Evolutionary conservation across 53 echinoderm and acorn worm species (phyloP).

Genomic region (Arbacia lixula): DNA sequence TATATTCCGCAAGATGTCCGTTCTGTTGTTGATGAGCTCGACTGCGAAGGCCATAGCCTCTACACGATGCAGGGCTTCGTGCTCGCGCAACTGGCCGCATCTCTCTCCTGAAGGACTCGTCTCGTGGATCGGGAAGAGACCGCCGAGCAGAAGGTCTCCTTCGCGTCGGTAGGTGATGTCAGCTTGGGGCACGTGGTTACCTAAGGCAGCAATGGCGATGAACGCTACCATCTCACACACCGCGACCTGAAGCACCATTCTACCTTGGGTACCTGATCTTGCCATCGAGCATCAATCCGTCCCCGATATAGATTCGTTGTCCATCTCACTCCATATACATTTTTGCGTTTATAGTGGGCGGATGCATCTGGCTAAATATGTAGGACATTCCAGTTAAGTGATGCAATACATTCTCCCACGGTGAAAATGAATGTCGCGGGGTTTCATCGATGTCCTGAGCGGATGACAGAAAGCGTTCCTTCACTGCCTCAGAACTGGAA

Average conservation of each 20-base stretch:
- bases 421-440: too few species aligned
- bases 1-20: conserved; percentile 54
- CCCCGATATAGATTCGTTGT: too few species aligned
- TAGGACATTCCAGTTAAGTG: too few species aligned
- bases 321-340: too few species aligned
- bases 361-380: too few species aligned
- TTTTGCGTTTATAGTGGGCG: too few species aligned
- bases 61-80: conserved; percentile 69
- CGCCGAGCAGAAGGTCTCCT: conserved; percentile 84
- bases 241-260: not conserved
- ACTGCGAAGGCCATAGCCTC: conserved; percentile 88
- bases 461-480: too few species aligned
- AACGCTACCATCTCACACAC: not conserved
- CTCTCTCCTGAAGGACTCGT: conserved; percentile 40
- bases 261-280: too few species aligned
- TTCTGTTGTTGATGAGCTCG: conserved; percentile 68
- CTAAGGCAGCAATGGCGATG: not conserved
- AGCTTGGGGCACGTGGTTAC: not conserved
- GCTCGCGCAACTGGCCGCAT: conserved; percentile 69
- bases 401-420: too few species aligned
- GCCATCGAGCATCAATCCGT: too few species aligned
- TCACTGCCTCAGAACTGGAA: too few species aligned
- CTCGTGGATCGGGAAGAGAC: conserved; percentile 83
- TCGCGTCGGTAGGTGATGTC: conserved; percentile 69
- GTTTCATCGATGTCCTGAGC: too few species aligned